Conservation (phyloP, 2,797 vertebrate species). For the Poecile montanus region DNA sequence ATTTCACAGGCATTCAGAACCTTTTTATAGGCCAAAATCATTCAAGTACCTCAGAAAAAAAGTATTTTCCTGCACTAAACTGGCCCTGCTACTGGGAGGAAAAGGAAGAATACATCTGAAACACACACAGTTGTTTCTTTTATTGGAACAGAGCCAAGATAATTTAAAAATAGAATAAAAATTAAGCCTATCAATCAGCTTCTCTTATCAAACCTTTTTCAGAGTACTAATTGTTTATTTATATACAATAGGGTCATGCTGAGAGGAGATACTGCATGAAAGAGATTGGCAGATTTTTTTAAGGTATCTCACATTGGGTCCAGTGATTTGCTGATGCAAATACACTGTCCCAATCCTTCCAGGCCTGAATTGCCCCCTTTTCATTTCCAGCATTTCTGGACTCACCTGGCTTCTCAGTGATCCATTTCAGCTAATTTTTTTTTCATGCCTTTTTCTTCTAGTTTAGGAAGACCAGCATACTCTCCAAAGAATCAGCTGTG, state of each 20-base stretch:
- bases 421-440: neutral
- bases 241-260: neutral
- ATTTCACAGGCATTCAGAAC: neutral
- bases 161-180: neutral
- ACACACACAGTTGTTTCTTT: neutral
- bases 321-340: neutral
- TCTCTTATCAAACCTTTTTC: neutral
- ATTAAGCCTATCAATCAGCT: neutral
- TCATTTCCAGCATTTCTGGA: neutral
- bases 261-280: neutral
- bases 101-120: neutral
- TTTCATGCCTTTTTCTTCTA: neutral
- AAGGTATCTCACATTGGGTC: neutral
- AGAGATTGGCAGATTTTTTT: neutral
- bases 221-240: neutral
- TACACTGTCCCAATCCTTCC: neutral
- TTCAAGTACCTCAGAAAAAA: neutral
- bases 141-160: neutral
- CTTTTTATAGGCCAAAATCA: neutral
- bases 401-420: neutral
- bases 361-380: neutral
- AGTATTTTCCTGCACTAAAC: neutral
- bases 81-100: neutral
- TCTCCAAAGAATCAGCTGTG: neutral
- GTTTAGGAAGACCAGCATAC: neutral